Evolutionary conservation across 2,113 vertebrate species (phyloP), one percentile per base, ranked within the genome.

Genomic region (Hippocampus zosterae): DNA sequence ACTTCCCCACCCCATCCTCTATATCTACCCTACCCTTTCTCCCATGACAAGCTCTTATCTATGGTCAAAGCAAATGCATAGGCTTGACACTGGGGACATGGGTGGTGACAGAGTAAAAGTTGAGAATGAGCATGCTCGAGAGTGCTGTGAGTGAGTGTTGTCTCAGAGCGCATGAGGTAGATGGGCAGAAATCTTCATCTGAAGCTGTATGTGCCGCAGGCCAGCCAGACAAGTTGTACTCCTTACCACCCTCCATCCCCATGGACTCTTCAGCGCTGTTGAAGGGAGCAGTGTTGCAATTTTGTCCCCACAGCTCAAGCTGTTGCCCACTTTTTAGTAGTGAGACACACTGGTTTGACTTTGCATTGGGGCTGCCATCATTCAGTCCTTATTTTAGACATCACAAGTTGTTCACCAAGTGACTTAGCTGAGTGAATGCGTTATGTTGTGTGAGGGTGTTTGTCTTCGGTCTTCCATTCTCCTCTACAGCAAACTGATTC

Each of bases 31-130:
- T 23, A 16, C 16, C 13, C 15, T 48, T 65, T 1, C 63, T 33
- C 27, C 25, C 66, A 21, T 68, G 66, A 68, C 84, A 86, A 91
- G 83, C 87, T 88, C 74, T 87, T 90, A 87, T 85, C 90, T 77
- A 90, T 81, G 90, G 76, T 86, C 82, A 79, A 80, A 90, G 75
- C 87, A 84, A 79, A 79, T 88, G 77, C 81, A 66, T 79, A 81
- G 81, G 78, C 75, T 44, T 44, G 42, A 44, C 42, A 44, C 71
- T 83, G 69, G 48, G 21, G 65, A 69, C 56, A 12, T 75, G 79
- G 68, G 75, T 68, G 78, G 55, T 33, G 21, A 37, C 62, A 66
- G n/a, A 70, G 76, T 76, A 88, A 82, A 76, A 63, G 69, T 77
- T 84, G 68, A 87, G 74, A 77, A 81, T 68, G 69, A 80, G 90